Evolutionary conservation across 2,113 vertebrate genomes (phyloP).

Genomic region (Nesogale talazaci): DNA sequence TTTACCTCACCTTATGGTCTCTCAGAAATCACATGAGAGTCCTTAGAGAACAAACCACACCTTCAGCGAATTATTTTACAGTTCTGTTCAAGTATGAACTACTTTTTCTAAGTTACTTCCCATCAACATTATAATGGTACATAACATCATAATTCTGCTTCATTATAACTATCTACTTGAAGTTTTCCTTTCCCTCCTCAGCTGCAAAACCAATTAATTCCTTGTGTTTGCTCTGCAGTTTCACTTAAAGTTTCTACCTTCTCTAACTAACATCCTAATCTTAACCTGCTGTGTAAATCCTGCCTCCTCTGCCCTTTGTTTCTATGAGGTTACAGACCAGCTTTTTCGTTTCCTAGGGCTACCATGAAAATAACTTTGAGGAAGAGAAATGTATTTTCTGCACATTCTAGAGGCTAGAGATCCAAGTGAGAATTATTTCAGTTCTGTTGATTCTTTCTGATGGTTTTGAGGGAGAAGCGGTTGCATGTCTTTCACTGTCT

Average conservation of each 20-base stretch:
- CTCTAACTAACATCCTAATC: not conserved
- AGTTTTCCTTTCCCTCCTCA: slow-evolving; percentile 6
- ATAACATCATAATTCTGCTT: not conserved
- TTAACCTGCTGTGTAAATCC: not conserved
- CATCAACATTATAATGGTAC: not conserved
- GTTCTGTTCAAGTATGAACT: not conserved
- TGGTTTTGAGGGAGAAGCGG: not conserved
- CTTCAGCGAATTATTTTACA: not conserved
- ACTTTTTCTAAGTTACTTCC: not conserved
- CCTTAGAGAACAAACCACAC: not conserved
- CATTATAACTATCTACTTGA: not conserved
- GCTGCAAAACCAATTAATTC: slow-evolving; percentile 26
- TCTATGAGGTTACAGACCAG: not conserved
- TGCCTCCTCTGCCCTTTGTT: not conserved
- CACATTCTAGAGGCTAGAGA: not conserved
- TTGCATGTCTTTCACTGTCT: not conserved
- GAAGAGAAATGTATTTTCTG: not conserved
- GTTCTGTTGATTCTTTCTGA: not conserved
- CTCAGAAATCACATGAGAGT: not conserved
- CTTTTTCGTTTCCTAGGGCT: not conserved
- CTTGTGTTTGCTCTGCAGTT: not conserved
- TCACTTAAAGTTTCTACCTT: not conserved
- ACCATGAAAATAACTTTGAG: not conserved
- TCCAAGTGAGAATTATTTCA: not conserved
- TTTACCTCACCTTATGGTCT: not conserved